phyloP scores from a whole-genome alignment of 1,140 invertebrate species.

The Delia radicum region DNA sequence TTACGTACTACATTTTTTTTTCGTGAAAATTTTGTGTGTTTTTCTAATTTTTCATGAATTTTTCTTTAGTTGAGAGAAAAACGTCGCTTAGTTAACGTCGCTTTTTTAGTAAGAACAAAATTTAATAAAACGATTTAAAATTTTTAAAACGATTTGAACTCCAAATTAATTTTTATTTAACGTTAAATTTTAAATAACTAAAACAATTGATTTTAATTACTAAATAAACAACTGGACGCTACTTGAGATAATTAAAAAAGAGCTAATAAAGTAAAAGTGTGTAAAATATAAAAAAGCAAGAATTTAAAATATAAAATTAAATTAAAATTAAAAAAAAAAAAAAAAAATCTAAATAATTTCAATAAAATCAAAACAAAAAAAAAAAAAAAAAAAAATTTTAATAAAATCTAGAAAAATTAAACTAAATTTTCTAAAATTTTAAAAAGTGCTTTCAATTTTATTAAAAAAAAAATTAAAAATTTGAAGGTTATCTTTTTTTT shows the following conservation, averaged over 20 bases:
- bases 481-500: conserved; percentile 25
- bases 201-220: not conserved
- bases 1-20: not conserved
- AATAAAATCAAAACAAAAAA: not conserved
- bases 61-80: conserved; percentile 57
- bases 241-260: not conserved
- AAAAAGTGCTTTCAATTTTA: not conserved
- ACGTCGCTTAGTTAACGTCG: conserved; percentile 56
- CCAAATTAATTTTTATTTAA: not conserved
- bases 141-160: not conserved
- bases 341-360: not conserved
- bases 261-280: not conserved
- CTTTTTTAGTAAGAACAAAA: conserved; percentile 6
- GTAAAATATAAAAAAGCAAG: not conserved
- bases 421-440: conserved; percentile 4
- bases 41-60: conserved; percentile 41
- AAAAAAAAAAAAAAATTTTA: not conserved
- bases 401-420: not conserved
- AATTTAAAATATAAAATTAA: not conserved
- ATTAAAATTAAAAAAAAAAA: not conserved
- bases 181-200: not conserved
- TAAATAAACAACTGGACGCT: not conserved
- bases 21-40: conserved; percentile 36
- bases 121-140: not conserved
- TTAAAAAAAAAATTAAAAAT: conserved; percentile 17